phyloP scores from a whole-genome alignment of 37 sponge, comb jelly and placozoan genomes.

The Mnemiopsis leidyi region DNA sequence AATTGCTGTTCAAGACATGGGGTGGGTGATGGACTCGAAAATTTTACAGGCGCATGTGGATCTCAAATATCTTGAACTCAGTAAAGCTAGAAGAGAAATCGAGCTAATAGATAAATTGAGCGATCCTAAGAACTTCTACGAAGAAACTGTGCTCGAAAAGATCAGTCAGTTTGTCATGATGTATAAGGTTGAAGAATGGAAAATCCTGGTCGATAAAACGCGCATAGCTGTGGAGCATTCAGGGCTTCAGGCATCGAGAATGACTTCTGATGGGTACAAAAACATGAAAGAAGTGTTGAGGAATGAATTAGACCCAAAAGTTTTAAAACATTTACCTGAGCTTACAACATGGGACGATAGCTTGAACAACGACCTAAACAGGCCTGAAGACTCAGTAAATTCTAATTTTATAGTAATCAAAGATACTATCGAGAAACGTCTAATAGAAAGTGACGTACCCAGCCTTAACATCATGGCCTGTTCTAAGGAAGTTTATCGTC shows the following conservation, averaged over 20 bases:
- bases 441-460: not conserved
- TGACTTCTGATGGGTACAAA: not conserved
- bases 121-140: not conserved
- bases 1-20: not conserved
- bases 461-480: not conserved
- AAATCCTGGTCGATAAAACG: not conserved
- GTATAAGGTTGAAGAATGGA: not conserved
- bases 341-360: not conserved
- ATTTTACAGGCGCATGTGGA: not conserved
- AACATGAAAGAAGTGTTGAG: not conserved
- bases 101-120: not conserved
- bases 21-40: not conserved
- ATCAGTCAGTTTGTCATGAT: not conserved
- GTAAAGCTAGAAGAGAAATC: not conserved
- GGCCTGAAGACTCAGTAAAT: not conserved
- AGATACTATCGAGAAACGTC: not conserved
- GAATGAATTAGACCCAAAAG: not conserved
- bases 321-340: not conserved
- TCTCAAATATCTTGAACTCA: not conserved
- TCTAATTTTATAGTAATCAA: not conserved
- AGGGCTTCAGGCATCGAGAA: not conserved
- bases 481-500: not conserved
- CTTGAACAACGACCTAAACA: not conserved
- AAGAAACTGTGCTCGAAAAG: not conserved
- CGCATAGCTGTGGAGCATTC: not conserved